Evolutionary conservation across 1,140 invertebrate genomes (phyloP).

Genomic region (Drosophila pectinifera): DNA sequence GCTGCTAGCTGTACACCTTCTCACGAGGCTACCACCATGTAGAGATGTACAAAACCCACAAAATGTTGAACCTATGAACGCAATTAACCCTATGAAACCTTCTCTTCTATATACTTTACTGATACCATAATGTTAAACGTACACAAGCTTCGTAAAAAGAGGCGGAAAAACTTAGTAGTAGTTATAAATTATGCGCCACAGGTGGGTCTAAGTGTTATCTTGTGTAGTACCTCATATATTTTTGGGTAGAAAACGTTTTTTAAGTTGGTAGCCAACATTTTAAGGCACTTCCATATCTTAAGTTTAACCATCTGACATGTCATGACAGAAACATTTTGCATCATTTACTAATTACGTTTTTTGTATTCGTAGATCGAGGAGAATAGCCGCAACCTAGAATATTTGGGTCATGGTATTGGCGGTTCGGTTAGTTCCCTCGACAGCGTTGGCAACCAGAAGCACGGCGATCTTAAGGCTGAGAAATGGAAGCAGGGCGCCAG

Average conservation of each 20-base stretch:
- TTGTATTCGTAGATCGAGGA: constrained; percentile 95
- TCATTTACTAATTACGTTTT: not conserved
- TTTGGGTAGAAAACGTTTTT: constrained; percentile 40
- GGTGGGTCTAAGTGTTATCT: constrained; percentile 70
- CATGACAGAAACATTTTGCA: not conserved
- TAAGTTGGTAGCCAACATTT: constrained; percentile 39
- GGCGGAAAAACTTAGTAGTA: constrained; percentile 85
- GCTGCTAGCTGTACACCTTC: constrained; percentile 64
- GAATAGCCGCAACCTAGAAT: constrained; percentile 95
- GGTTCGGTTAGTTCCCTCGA: constrained; percentile 92
- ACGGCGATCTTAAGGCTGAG: constrained; percentile 89
- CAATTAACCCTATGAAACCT: constrained; percentile 73
- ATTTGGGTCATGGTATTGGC: constrained; percentile 92
- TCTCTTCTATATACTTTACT: constrained; percentile 74
- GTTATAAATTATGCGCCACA: constrained; percentile 85
- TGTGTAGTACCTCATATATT: constrained; percentile 38
- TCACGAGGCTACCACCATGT: constrained; percentile 61
- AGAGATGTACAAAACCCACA: constrained; percentile 48
- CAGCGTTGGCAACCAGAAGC: constrained; percentile 86
- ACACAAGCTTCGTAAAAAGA: constrained; percentile 85
- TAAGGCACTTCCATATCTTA: constrained; percentile 57
- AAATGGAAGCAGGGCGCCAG: constrained; percentile 95
- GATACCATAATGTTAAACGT: constrained; percentile 49
- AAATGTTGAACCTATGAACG: constrained; percentile 41
- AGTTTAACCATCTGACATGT: constrained; percentile 40